phyloP scores from a whole-genome alignment of 2,113 vertebrate species.

The Myiozetetes cayanensis region DNA sequence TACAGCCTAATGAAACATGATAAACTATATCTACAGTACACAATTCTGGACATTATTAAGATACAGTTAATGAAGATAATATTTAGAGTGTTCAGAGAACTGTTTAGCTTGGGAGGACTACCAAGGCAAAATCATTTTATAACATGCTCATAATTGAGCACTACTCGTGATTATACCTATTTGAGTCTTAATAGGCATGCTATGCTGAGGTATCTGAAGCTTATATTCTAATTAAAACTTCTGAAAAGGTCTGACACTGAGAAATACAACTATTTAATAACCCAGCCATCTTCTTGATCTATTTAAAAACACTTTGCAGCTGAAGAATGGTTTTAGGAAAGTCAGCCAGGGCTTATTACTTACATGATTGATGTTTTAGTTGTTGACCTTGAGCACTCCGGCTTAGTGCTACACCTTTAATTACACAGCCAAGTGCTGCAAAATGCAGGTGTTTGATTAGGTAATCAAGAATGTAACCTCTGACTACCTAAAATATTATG shows the following conservation, averaged over 20 bases:
- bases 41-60: neutral
- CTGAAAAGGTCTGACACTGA: neutral
- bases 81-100: neutral
- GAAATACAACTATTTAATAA: conserved; percentile 2
- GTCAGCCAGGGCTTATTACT: conserved; percentile 20
- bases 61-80: neutral
- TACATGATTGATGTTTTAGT: conserved; percentile 32
- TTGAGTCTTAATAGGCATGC: neutral
- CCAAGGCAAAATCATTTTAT: neutral
- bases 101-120: conserved; percentile 5
- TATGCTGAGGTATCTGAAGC: neutral
- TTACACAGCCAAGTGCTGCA: conserved; percentile 22
- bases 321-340: conserved; percentile 18
- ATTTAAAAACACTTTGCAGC: neutral
- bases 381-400: conserved; percentile 26
- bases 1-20: neutral
- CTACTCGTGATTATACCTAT: neutral
- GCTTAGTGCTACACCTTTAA: conserved; percentile 27
- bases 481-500: neutral
- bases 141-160: neutral
- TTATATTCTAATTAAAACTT: conserved; percentile 36
- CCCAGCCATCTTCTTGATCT: neutral
- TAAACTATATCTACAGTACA: neutral
- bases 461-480: conserved; percentile 16
- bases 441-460: conserved; percentile 43